These are phyloP conservation scores for Etheostoma spectabile DNA, from an alignment of 2,113 vertebrate species.

Conservation along the genomic window DNA sequence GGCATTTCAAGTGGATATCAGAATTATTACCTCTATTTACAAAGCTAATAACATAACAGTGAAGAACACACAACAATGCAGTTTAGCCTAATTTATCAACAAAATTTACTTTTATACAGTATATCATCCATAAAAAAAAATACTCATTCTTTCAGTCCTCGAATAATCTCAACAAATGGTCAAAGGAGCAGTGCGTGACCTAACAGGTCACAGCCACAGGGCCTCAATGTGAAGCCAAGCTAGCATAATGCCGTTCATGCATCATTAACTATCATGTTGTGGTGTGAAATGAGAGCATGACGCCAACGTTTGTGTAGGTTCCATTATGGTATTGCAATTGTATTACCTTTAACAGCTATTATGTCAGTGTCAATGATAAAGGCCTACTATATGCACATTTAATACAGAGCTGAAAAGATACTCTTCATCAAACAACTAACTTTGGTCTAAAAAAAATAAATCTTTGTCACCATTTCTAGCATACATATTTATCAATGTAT, in stretches of 20 bases:
- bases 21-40: background rate
- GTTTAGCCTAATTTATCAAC: background rate
- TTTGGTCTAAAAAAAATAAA: background rate
- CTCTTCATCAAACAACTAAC: background rate
- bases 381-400: background rate
- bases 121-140: background rate
- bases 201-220: constrained; percentile 37
- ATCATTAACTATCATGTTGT: constrained; percentile 68
- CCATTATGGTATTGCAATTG: background rate
- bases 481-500: background rate
- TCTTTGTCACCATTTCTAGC: background rate
- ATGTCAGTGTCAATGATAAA: background rate
- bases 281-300: constrained; percentile 62
- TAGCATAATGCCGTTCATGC: constrained; percentile 49
- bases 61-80: background rate
- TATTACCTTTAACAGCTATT: background rate
- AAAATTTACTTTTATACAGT: background rate
- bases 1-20: background rate
- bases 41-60: background rate
- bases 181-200: constrained; percentile 33
- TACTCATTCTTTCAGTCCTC: background rate
- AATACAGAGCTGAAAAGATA: background rate
- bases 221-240: constrained; percentile 66
- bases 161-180: background rate
- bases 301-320: constrained; percentile 14